Conservation (phyloP, 2,113 vertebrate species). For the Saccopteryx leptura region DNA sequence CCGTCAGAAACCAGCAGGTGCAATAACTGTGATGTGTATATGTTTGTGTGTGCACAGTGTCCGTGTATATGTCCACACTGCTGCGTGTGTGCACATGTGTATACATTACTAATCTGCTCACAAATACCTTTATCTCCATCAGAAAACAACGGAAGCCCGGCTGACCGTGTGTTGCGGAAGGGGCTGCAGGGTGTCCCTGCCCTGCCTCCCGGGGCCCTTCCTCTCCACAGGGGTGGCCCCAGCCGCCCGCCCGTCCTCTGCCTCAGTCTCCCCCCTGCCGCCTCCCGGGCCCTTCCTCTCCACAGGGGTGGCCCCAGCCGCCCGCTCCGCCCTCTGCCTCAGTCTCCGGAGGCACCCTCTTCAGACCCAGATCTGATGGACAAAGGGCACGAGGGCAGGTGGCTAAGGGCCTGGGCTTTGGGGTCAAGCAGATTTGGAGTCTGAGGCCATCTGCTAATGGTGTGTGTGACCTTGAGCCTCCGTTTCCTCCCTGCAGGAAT, state of each 20-base stretch:
- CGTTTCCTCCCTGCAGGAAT: background rate
- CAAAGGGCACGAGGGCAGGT: accelerated
- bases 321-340: background rate
- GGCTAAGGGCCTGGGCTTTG: background rate
- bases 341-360: background rate
- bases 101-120: background rate
- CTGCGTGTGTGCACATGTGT: background rate
- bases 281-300: background rate
- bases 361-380: background rate
- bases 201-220: no score
- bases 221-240: background rate
- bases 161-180: background rate
- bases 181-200: no score
- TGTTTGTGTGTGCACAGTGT: no score
- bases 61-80: no score
- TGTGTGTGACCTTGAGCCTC: background rate
- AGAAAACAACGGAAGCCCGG: background rate
- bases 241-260: background rate
- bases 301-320: accelerated
- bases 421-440: background rate
- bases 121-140: background rate
- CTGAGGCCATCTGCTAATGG: background rate
- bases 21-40: background rate
- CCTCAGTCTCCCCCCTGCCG: no score
- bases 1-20: background rate